These are phyloP conservation scores for Zootoca vivipara DNA, from an alignment of 2,113 vertebrate species.

Conservation along the genomic window DNA sequence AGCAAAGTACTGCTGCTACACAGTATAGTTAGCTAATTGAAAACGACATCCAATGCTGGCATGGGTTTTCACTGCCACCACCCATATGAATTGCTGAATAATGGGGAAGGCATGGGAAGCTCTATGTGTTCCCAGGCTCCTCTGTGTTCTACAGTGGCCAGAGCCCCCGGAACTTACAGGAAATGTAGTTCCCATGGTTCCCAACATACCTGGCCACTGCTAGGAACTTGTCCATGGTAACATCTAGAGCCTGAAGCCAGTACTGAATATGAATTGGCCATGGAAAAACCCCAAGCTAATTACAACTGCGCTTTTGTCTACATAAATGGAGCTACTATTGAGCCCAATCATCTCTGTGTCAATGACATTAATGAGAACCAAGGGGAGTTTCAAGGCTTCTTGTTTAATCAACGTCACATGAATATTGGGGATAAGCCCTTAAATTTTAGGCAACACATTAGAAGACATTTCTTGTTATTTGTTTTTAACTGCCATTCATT, in stretches of 20 bases:
- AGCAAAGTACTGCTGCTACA: too few relatives aligned
- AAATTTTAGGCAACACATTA: constrained; percentile 41
- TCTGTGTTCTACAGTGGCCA: too few relatives aligned
- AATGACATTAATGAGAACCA: too few relatives aligned
- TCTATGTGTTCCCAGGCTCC: too few relatives aligned
- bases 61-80: too few relatives aligned
- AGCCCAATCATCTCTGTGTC: neutral
- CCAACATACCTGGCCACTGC: neutral
- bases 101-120: too few relatives aligned
- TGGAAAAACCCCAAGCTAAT: neutral
- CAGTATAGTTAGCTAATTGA: too few relatives aligned
- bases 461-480: constrained; percentile 43
- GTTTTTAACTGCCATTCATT: constrained; percentile 61
- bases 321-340: neutral
- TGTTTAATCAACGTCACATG: too few relatives aligned
- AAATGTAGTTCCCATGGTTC: neutral
- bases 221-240: neutral
- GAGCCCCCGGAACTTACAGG: neutral
- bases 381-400: too few relatives aligned
- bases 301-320: neutral
- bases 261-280: neutral
- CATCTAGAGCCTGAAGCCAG: neutral
- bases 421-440: neutral
- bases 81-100: too few relatives aligned
- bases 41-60: too few relatives aligned